A percentile compares a stretch with the other conserved stretches of the same genome.
Evolutionary conservation across 2,888 invertebrate species (phyloP).

Genomic region (Caenorhabditis macrosperma): DNA sequence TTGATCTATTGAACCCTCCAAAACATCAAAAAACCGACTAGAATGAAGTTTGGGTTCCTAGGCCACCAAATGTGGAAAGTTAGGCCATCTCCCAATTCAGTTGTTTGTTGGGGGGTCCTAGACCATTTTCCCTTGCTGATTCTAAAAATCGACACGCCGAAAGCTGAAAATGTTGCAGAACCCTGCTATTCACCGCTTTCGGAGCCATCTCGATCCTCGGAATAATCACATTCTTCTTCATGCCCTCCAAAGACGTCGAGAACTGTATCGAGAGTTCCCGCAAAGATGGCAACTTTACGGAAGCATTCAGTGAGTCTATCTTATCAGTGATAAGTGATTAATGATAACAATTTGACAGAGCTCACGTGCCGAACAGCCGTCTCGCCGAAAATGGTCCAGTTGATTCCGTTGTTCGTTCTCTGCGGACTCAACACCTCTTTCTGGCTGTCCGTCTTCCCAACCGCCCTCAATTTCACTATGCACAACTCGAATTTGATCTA

Average conservation of each 20-base stretch:
- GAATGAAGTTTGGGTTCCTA: no score
- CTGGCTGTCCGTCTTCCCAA: conserved; percentile 67
- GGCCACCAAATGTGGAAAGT: no score
- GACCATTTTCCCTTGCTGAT: no score
- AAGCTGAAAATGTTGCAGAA: no score
- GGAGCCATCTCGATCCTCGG: conserved; percentile 54
- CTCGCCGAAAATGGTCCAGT: conserved; percentile 32
- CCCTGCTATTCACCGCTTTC: conserved; percentile 62
- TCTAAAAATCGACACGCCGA: no score
- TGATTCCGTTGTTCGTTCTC: conserved; percentile 22
- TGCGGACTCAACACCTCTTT: conserved; percentile 53
- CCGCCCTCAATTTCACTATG: conserved; percentile 62
- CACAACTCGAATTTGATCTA: conserved; percentile 51
- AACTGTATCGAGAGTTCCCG: conserved; percentile 62
- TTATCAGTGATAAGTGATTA: background rate
- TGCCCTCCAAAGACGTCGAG: conserved; percentile 59
- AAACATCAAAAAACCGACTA: no score
- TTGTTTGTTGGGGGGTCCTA: no score
- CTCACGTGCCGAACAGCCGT: conserved; percentile 24
- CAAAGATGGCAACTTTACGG: conserved; percentile 14
- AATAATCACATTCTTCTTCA: conserved; percentile 59
- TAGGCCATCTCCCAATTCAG: no score
- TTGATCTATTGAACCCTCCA: background rate
- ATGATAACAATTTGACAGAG: background rate
- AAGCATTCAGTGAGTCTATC: conserved; percentile 34